Conservation (phyloP, 1,140 invertebrate genomes). For the Muscidifurax raptorellus region DNA sequence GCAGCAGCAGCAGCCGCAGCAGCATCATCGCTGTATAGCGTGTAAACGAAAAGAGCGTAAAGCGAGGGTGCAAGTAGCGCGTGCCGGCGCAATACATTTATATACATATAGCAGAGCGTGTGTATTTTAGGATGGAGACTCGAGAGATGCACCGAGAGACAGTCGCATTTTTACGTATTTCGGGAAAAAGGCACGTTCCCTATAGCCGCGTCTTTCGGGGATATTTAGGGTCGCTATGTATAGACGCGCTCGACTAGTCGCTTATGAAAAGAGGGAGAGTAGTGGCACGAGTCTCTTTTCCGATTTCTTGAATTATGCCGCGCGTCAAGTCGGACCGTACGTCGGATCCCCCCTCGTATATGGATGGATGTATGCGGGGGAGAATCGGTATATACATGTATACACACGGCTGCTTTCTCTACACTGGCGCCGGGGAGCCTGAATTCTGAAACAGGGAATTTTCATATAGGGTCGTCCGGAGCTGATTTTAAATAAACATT, state of each 20-base stretch:
- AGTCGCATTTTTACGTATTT: conserved; percentile 68
- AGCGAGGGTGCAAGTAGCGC: neutral
- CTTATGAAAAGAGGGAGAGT: conserved; percentile 53
- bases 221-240: conserved; percentile 64
- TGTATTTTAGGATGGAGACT: conserved; percentile 69
- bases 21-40: too few relatives aligned
- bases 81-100: neutral
- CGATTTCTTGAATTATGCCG: conserved; percentile 49
- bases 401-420: neutral
- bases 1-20: too few relatives aligned
- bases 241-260: conserved; percentile 56
- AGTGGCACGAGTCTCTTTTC: conserved; percentile 17
- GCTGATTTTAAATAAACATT: conserved; percentile 47
- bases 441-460: conserved; percentile 27
- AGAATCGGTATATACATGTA: conserved; percentile 18
- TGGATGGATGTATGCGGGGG: conserved; percentile 51
- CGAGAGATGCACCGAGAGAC: conserved; percentile 46
- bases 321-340: conserved; percentile 35
- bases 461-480: conserved; percentile 30
- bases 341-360: conserved; percentile 51
- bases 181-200: conserved; percentile 66
- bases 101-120: neutral
- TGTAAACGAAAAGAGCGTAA: too few relatives aligned
- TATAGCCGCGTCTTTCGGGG: conserved; percentile 55
- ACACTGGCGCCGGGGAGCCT: conserved; percentile 18